These are phyloP conservation scores for Rotaria magnacalcarata DNA, from an alignment of 2,888 invertebrate genomes.

Conservation along the genomic window DNA sequence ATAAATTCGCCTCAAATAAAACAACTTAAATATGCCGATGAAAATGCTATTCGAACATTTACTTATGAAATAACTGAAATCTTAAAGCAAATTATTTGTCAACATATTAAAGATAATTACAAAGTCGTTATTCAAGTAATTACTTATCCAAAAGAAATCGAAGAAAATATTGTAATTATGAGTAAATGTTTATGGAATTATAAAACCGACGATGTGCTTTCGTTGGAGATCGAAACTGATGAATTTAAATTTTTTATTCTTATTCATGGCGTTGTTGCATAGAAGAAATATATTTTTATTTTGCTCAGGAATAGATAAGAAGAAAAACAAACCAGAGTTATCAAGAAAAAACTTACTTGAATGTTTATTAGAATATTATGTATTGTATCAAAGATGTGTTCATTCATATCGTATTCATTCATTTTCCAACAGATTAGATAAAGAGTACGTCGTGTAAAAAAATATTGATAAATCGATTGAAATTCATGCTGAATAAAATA, in stretches of 20 bases:
- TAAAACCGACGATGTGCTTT: conserved; percentile 4
- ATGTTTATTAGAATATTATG: conserved; percentile 92
- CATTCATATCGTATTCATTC: conserved; percentile 69
- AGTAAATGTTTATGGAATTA: conserved; percentile 24
- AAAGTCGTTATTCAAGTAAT: conserved; percentile 13
- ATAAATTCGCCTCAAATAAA: neutral
- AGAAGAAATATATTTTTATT: neutral
- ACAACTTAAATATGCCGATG: neutral
- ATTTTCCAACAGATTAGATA: conserved; percentile 92
- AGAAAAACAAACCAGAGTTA: neutral
- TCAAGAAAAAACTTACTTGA: conserved; percentile 65
- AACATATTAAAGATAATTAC: conserved; percentile 21
- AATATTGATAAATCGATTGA: conserved; percentile 97
- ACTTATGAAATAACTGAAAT: neutral
- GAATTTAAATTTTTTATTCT: neutral
- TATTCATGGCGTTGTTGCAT: conserved; percentile 1
- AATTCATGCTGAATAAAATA: conserved; percentile 69
- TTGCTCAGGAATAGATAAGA: neutral
- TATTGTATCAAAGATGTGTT: conserved; percentile 80
- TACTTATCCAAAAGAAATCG: neutral
- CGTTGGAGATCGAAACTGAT: neutral
- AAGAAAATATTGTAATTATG: conserved; percentile 4
- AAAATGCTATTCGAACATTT: neutral
- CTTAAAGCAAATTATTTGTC: neutral
- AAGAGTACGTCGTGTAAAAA: conserved; percentile 84